Evolutionary conservation across 2,888 invertebrate genomes (phyloP), one percentile per base, ranked within the genome.

Genomic region (Drepana falcataria): DNA sequence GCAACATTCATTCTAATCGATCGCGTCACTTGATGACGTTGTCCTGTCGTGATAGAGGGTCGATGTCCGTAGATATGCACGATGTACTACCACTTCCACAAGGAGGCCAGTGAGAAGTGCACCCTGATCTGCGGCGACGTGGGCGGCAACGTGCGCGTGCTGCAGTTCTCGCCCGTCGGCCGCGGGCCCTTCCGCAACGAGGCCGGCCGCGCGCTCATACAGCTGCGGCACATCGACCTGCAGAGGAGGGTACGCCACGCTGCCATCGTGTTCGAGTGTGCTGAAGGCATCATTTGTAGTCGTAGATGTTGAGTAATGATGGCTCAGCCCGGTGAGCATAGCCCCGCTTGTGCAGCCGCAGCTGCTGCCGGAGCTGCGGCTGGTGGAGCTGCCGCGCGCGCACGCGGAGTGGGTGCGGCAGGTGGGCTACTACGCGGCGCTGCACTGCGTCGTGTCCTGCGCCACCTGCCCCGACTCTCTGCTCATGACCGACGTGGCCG

Each of bases 91-190:
- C 92, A 93, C 71, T 94, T 94, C 74, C 81, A 90, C 63, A 75
- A 85, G 63, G 89, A 93, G 64, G 68, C 81, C n/a, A 83, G 88
- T 4, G 92, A 93, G 64, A 85, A 92, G 41, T 93, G 94, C 33
- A 92, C 93, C 58, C 80, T 97, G 59, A 78, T 96, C 40, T 88
- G 95, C 59, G 97, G 96, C 0, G 96, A 97, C 77, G 94, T 92
- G 69, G 93, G 93, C 2, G 97, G 97, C 6, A 93, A 93, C 74
- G 92, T 96, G 35, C 92, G 92, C 55, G 85, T 95, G 49, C 84
- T 96, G 55, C 83, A 89, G 53, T 95, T 95, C 78, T 92, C 92
- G 40, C 86, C 94, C 0, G 68, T 92, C 55, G 79, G 93, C 56
- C 91, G 94, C 55, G 94, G 95, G 0, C 95, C 95, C 0, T 95